Conservation (phyloP, 2,797 vertebrate species). For the Chaetodon trifasciatus region DNA sequence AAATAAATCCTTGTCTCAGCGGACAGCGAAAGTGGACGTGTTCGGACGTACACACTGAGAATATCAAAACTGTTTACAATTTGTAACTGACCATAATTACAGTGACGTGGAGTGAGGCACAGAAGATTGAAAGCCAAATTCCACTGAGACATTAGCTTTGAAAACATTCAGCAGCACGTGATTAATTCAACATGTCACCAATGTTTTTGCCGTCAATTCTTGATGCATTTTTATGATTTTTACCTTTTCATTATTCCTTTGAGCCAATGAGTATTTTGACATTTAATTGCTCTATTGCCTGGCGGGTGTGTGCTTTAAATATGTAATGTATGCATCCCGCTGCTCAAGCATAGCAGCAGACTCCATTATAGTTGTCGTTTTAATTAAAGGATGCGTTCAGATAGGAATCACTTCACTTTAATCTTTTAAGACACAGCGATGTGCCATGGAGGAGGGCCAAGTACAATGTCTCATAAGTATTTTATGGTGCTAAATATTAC, state of each 20-base stretch:
- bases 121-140: slow-evolving; percentile 31
- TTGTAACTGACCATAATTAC: slow-evolving; percentile 36
- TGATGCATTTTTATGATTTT: slow-evolving; percentile 5
- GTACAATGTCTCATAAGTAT: slow-evolving; percentile 26
- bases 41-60: slow-evolving; percentile 32
- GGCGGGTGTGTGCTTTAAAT: slow-evolving; percentile 14
- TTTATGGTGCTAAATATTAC: slow-evolving; percentile 19
- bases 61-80: slow-evolving; percentile 35
- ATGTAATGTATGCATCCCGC: slow-evolving; percentile 43
- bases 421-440: slow-evolving; percentile 29
- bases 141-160: slow-evolving; percentile 13
- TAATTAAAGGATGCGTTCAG: slow-evolving; percentile 50
- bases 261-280: slow-evolving; percentile 29
- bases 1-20: slow-evolving; percentile 69
- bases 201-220: slow-evolving; percentile 1
- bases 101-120: background rate
- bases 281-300: slow-evolving; percentile 43
- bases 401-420: slow-evolving; percentile 29
- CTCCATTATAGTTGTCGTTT: slow-evolving; percentile 40
- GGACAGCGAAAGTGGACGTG: slow-evolving; percentile 19
- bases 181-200: slow-evolving; percentile 7
- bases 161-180: background rate
- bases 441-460: slow-evolving; percentile 38
- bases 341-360: slow-evolving; percentile 29
- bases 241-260: slow-evolving; percentile 35